Evolutionary conservation across 92 coral and sea anemone genomes (phyloP), one percentile per base, ranked within the genome.

Genomic region (Isaurus tuberculatus): DNA sequence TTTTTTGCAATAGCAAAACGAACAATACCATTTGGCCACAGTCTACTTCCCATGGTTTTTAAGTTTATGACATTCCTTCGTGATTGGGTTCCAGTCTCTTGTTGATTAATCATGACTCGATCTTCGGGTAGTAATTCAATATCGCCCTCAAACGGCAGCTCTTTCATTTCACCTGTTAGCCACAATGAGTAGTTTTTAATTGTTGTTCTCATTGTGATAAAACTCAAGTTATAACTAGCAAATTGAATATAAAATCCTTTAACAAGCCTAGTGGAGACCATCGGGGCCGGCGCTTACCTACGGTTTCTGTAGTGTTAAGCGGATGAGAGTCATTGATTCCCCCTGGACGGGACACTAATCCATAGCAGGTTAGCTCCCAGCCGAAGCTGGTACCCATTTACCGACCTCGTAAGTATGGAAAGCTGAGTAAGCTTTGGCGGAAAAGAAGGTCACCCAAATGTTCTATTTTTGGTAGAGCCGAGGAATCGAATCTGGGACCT

Each of bases 121-220:
- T 77, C 82, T 31, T 77, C 70, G n/a, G 82, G 70, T 19, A 58
- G 36, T n/a, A 77, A 44, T 3, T 32, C 33, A 0, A 77, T 34
- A 34, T 77, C 82, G 0, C 82, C 82, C 17, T 77, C 82, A 58
- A 77, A 77, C n/a, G 82, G 82, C 51, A 77, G 32, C 5, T 77
- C 70, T 4, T 16, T n/a, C 5, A 26, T 32, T 22, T 36, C 53
- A 15, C 22, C 82, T 77, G 70, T 34, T 25, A 60, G 23, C 4
- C 32, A 60, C 1, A 28, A 72, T 26, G 22, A 26, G 1, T n/a
- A 36, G 5, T 26, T 29, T 4, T 70, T 40, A 15, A 10, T 5
- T 17, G 2, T 48, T 4, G 16, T 48, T 48, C 46, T 42, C 46
- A 48, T 48, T 15, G 57, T 19, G 57, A 48, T 3, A 11, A 13